Base-by-base conservation (phyloP, 2,888 invertebrate species). In the Lochmaea crataegi region DNA sequence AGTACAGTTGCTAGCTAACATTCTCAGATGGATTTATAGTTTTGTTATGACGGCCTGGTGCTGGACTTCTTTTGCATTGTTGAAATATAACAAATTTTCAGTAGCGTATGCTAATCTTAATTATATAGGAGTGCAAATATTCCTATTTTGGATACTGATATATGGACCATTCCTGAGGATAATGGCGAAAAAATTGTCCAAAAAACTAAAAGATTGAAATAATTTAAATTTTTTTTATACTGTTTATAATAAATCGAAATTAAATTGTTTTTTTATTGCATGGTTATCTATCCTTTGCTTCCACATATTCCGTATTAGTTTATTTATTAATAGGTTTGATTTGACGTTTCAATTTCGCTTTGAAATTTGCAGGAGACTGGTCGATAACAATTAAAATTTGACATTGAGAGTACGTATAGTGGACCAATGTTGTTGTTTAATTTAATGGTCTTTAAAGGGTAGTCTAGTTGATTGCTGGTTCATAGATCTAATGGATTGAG, bases 21-120 rank as follows among this genome's bases (percentile, higher is more conserved):
- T 91, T 0, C 48, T 93, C 5, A 86, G 93, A 0, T 93, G 94
- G 83, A 81, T 90, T 0, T 96, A 96, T 83, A 93, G 95, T 0
- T 90, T 94, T 57, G 88, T 94, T 10, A 94, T 94, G 80, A 94
- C 96, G 93, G 95, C 95, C 9, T 96, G 94, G 90, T 93, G 93
- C 80, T 86, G 96, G 58, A 87, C 91, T 11, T 93, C 95, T 0
- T 95, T 96, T 82, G 91, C 91, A 53, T 88, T 93, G 4, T 89
- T 96, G 75, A 91, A 91, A 6, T 93, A 89, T 79, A 86, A 90
- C 0, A 92, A 91, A 77, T 96, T 94, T 90, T 90, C 90, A 86
- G 84, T 83, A 0, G 90, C 93, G 0, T 94, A 91, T 80, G 79
- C 84, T 0, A 90, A 91, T 56, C 87, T 93, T 3, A 91, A 92